phyloP scores from a whole-genome alignment of 2,113 vertebrate genomes.

The Clarias gariepinus region DNA sequence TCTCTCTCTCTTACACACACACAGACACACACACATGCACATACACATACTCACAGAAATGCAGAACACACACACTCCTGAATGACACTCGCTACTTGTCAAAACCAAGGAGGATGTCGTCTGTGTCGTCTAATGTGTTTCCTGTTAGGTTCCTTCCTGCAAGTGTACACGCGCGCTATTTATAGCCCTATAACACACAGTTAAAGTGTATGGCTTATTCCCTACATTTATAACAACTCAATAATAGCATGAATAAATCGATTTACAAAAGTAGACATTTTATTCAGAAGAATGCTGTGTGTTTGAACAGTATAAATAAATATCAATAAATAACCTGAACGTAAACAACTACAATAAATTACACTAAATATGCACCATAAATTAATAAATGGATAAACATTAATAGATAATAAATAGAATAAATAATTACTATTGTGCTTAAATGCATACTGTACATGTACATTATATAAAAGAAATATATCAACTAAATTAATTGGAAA shows the following conservation, averaged over 20 bases:
- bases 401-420: background rate
- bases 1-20: background rate
- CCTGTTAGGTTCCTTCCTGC: slow-evolving; percentile 36
- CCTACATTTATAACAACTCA: background rate
- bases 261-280: background rate
- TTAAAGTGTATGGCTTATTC: no score
- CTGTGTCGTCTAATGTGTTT: slow-evolving; percentile 16
- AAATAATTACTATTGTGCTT: background rate
- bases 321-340: background rate
- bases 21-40: background rate
- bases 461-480: background rate
- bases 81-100: background rate
- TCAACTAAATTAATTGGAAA: no score
- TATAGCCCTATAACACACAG: slow-evolving; percentile 2
- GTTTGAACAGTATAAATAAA: background rate
- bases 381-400: background rate
- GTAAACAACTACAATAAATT: background rate
- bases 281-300: background rate
- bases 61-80: background rate
- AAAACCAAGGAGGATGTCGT: background rate
- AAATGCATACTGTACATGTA: background rate
- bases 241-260: background rate
- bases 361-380: background rate
- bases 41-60: background rate
- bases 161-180: background rate